phyloP scores from a whole-genome alignment of 2,888 invertebrate species.

The Shargacucullia verbasci region DNA sequence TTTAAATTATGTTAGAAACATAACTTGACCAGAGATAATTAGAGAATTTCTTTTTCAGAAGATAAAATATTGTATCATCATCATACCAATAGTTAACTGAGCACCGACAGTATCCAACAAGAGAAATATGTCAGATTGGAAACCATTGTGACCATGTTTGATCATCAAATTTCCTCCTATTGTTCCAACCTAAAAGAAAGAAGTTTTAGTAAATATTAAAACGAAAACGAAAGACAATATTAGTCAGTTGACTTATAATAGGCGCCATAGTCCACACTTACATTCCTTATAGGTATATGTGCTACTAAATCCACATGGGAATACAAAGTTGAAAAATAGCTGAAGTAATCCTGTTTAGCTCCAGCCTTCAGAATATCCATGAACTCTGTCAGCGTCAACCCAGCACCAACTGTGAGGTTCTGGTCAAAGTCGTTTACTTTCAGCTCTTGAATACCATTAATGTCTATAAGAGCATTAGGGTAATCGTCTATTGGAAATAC shows the following conservation, averaged over 20 bases:
- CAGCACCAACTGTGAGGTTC: slow-evolving; percentile 88
- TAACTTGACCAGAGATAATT: no score
- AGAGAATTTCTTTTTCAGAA: neutral
- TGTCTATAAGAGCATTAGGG: slow-evolving; percentile 88
- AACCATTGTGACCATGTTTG: slow-evolving; percentile 90
- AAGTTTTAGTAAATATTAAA: neutral
- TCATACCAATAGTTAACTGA: slow-evolving; percentile 64
- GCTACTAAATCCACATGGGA: slow-evolving; percentile 91
- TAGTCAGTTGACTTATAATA: no score
- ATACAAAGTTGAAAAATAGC: slow-evolving; percentile 88
- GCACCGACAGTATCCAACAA: slow-evolving; percentile 74
- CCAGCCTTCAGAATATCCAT: slow-evolving; percentile 77
- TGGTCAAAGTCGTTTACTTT: slow-evolving; percentile 72
- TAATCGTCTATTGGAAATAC: slow-evolving; percentile 72
- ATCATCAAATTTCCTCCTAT: slow-evolving; percentile 92
- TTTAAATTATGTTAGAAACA: no score
- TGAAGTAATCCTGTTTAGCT: slow-evolving; percentile 77
- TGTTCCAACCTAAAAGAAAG: slow-evolving; percentile 86
- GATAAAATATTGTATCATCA: neutral
- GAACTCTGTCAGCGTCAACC: slow-evolving; percentile 85
- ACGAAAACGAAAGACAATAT: no score
- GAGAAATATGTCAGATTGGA: slow-evolving; percentile 92
- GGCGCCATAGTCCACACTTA: slow-evolving; percentile 67
- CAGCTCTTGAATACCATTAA: slow-evolving; percentile 88
- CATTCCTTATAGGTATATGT: slow-evolving; percentile 92